Percentiles rank a stretch among this genome's conserved stretches.
These are phyloP conservation scores for Stegana nigrithorax DNA, from an alignment of 2,888 invertebrate species.

Conservation along the genomic window DNA sequence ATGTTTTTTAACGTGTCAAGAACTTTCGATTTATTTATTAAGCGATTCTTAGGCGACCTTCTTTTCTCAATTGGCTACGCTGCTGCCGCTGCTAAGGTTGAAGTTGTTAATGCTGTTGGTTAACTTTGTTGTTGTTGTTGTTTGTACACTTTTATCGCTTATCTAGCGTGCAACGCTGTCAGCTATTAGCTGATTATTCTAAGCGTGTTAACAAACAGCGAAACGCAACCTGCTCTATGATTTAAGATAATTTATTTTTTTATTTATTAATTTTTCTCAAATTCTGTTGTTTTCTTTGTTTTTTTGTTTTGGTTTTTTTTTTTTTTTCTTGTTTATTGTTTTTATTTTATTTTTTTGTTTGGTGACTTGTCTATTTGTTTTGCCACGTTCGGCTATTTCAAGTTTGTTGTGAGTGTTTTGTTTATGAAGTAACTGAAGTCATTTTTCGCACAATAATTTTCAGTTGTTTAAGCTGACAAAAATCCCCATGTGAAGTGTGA, in stretches of 20 bases:
- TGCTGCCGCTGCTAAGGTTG: no score
- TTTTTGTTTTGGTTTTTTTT: neutral
- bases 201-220: slow-evolving; percentile 4
- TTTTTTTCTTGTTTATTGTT: no score
- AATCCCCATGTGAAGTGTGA: no score
- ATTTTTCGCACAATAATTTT: slow-evolving; percentile 7
- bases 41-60: neutral
- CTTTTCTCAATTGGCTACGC: neutral
- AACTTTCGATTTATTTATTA: slow-evolving; percentile 4
- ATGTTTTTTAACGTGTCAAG: no score
- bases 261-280: slow-evolving; percentile 6
- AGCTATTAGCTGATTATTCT: slow-evolving; percentile 1
- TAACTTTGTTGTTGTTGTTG: neutral
- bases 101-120: neutral
- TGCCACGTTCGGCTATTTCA: neutral
- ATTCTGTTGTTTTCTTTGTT: neutral
- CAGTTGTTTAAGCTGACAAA: slow-evolving; percentile 3
- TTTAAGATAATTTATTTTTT: slow-evolving; percentile 18
- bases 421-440: slow-evolving; percentile 3
- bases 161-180: neutral
- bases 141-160: neutral
- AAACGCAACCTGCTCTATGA: slow-evolving; percentile 8
- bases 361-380: no score
- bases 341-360: no score
- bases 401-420: neutral